Evolutionary conservation across 2,888 invertebrate genomes (phyloP).

Genomic region (Parelbella ahira): DNA sequence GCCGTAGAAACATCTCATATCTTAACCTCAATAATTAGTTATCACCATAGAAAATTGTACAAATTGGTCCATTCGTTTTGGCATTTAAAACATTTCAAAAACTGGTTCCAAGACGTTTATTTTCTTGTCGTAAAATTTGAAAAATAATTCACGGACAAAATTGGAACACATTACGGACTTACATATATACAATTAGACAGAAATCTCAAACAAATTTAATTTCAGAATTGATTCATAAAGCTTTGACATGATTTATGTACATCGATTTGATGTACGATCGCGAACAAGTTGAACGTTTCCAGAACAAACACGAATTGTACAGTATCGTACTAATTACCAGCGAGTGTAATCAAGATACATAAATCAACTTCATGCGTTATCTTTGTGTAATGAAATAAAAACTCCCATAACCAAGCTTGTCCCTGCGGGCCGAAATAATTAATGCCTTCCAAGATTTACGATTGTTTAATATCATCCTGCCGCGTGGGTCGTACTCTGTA

Average conservation of each 20-base stretch:
- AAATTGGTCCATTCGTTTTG: too few species aligned
- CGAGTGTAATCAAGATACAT: constrained; percentile 49
- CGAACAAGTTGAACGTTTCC: constrained; percentile 2
- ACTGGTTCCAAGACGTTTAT: too few species aligned
- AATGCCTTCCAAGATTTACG: constrained; percentile 63
- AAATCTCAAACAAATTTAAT: too few species aligned
- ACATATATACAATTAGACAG: too few species aligned
- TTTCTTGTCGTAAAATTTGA: too few species aligned
- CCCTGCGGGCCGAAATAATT: constrained; percentile 57
- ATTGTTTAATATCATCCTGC: constrained; percentile 53
- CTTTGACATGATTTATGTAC: neutral
- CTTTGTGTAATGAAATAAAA: constrained; percentile 69
- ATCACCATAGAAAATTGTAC: too few species aligned
- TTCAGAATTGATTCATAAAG: neutral
- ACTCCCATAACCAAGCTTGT: constrained; percentile 38
- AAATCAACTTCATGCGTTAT: constrained; percentile 61
- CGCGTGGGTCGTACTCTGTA: constrained; percentile 4
- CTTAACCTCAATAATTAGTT: too few species aligned
- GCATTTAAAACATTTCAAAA: too few species aligned
- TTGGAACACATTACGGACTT: too few species aligned
- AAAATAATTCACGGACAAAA: too few species aligned
- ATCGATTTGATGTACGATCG: neutral
- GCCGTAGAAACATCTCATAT: too few species aligned
- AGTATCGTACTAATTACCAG: constrained; percentile 26
- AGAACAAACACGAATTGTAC: constrained; percentile 5